Conservation (phyloP, 1,140 invertebrate genomes). For the Copidosoma floridanum region DNA sequence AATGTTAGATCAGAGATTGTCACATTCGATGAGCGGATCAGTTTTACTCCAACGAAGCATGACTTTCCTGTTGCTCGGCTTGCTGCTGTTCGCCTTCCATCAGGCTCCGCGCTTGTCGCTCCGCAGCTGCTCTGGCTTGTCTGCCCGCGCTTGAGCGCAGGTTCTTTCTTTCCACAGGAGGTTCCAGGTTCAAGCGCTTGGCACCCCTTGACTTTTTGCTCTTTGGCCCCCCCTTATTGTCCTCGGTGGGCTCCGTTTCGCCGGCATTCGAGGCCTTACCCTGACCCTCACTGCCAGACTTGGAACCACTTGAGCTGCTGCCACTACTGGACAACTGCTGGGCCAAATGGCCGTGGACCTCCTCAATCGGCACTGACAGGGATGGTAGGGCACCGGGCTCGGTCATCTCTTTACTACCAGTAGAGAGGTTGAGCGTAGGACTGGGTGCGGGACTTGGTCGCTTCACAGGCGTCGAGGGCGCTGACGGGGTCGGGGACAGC, state of each 20-base stretch:
- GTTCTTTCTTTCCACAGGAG: conserved; percentile 53
- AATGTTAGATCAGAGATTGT: conserved; percentile 16
- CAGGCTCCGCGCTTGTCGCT: conserved; percentile 50
- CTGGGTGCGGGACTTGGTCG: conserved; percentile 1
- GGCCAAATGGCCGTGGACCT: background rate
- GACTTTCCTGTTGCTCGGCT: conserved; percentile 37
- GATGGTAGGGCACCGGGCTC: conserved; percentile 14
- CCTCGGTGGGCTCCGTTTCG: conserved; percentile 48
- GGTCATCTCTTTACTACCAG: conserved; percentile 24
- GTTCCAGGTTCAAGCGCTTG: conserved; percentile 48
- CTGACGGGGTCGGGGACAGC: background rate
- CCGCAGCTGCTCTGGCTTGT: conserved; percentile 53
- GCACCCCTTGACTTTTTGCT: conserved; percentile 48
- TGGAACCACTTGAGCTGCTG: background rate
- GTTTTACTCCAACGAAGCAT: conserved; percentile 44
- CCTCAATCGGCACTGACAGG: background rate
- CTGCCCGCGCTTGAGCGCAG: conserved; percentile 54
- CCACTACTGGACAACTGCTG: conserved; percentile 5
- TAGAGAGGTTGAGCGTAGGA: conserved; percentile 26
- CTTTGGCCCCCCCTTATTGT: conserved; percentile 40
- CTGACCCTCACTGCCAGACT: background rate
- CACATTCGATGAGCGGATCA: background rate
- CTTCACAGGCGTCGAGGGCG: background rate
- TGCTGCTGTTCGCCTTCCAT: conserved; percentile 45
- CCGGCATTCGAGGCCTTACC: conserved; percentile 8